A percentile compares a stretch with the other conserved stretches of the same genome.
phyloP scores from a whole-genome alignment of 2,113 vertebrate species.

The Cisticola juncidis region DNA sequence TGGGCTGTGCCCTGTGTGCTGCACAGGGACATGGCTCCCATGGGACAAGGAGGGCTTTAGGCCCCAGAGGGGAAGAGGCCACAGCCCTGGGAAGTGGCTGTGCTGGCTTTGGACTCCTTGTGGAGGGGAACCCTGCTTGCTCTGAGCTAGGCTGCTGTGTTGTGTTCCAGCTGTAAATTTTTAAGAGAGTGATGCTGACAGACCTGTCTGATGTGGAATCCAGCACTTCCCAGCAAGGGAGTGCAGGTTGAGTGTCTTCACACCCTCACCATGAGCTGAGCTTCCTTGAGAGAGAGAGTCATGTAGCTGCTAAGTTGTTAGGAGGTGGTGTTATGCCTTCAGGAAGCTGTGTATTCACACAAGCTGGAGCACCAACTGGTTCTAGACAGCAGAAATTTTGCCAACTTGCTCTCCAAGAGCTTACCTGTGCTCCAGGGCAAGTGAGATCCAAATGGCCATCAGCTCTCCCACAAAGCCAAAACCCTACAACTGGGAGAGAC shows the following conservation, averaged over 20 bases:
- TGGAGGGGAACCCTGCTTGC: not conserved
- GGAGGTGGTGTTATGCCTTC: not conserved
- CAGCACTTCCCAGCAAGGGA: not conserved
- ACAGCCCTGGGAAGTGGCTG: not conserved
- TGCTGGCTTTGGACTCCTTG: not conserved
- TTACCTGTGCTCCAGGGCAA: not conserved
- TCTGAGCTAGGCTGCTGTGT: not conserved
- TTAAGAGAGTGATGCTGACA: not conserved
- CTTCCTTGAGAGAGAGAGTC: not conserved
- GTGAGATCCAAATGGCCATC: not conserved
- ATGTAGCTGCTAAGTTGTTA: not conserved
- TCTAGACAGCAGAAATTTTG: not conserved
- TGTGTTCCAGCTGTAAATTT: not conserved
- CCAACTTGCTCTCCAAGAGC: not conserved
- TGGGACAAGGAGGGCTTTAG: accelerated
- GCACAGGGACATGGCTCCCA: accelerated
- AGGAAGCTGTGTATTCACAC: not conserved
- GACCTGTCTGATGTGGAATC: not conserved
- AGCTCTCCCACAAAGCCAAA: not conserved
- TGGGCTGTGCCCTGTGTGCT: accelerated
- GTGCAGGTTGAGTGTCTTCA: not conserved
- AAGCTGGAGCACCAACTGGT: not conserved
- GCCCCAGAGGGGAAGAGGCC: not conserved
- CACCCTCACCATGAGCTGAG: not conserved
- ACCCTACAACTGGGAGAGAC: not conserved